phyloP scores from a whole-genome alignment of 2,888 invertebrate species.

The Drosophila subquinaria region DNA sequence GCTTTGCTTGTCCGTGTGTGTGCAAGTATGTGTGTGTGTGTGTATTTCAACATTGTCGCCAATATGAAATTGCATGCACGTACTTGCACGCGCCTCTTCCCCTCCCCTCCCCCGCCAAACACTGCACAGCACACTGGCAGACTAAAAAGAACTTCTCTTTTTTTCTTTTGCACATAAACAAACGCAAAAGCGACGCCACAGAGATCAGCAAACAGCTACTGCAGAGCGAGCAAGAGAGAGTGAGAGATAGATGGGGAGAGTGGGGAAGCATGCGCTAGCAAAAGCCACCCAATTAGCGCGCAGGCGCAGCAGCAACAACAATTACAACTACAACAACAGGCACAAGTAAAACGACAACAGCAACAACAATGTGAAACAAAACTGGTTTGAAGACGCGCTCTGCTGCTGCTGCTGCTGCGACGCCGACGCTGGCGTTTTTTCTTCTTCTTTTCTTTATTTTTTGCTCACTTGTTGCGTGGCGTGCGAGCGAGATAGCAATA shows the following conservation, averaged over 20 bases:
- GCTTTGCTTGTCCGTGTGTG: constrained; percentile 27
- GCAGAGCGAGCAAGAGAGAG: constrained; percentile 16
- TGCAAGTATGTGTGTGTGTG: background rate
- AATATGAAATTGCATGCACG: constrained; percentile 77
- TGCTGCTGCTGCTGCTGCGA: constrained; percentile 26
- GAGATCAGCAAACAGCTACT: constrained; percentile 35
- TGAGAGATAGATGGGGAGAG: constrained; percentile 3
- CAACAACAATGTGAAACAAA: constrained; percentile 45
- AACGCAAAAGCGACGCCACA: constrained; percentile 11
- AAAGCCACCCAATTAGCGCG: constrained; percentile 72
- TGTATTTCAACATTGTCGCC: constrained; percentile 72
- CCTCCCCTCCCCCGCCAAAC: background rate
- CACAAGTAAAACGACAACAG: constrained; percentile 12
- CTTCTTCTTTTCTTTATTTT: constrained; percentile 17
- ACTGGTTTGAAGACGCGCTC: constrained; percentile 66
- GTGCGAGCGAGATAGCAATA: constrained; percentile 56
- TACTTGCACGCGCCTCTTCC: constrained; percentile 38
- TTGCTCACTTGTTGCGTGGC: constrained; percentile 63
- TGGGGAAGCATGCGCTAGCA: constrained; percentile 29
- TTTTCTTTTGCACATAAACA: constrained; percentile 19
- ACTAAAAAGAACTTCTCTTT: constrained; percentile 23
- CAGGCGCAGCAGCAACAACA: constrained; percentile 60
- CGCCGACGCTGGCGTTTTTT: constrained; percentile 4
- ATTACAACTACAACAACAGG: constrained; percentile 28
- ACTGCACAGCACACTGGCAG: background rate